Percentiles rank a stretch among this genome's conserved stretches.
phyloP scores from a whole-genome alignment of 2,113 vertebrate species.

The Bujurquina vittata region DNA sequence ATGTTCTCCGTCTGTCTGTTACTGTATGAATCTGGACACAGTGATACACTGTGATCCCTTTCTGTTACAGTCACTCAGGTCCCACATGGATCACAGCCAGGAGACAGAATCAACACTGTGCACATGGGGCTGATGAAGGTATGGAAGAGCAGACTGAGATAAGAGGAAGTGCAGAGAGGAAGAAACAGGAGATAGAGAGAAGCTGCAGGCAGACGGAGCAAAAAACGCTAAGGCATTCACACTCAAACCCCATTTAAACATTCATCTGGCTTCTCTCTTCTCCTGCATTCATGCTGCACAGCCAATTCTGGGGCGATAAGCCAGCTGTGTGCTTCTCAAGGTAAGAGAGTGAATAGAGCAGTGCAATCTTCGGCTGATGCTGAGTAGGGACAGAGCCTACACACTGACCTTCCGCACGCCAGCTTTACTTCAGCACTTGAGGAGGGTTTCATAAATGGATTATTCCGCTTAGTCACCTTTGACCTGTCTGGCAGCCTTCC shows the following conservation, averaged over 20 bases:
- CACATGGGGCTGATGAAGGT: slow-evolving; percentile 9
- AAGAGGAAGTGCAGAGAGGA: slow-evolving; percentile 22
- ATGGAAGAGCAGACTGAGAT: slow-evolving; percentile 19
- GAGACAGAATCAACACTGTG: slow-evolving; percentile 24
- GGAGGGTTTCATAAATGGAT: slow-evolving; percentile 75
- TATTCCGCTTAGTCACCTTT: slow-evolving; percentile 73
- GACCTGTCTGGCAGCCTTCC: slow-evolving; percentile 58
- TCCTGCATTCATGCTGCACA: slow-evolving; percentile 66
- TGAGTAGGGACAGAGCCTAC: slow-evolving; percentile 51
- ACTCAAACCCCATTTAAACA: slow-evolving; percentile 58
- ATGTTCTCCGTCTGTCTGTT: neutral
- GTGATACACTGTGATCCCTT: slow-evolving; percentile 9
- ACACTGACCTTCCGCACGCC: slow-evolving; percentile 71
- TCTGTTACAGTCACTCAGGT: slow-evolving; percentile 25
- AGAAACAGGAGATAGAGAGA: slow-evolving; percentile 30
- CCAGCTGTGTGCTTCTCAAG: slow-evolving; percentile 68
- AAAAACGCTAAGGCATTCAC: slow-evolving; percentile 59
- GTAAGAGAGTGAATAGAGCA: slow-evolving; percentile 70
- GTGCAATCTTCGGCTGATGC: slow-evolving; percentile 56
- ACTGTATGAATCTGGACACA: neutral
- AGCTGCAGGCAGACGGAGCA: slow-evolving; percentile 26
- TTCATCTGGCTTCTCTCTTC: slow-evolving; percentile 60
- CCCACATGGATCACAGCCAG: slow-evolving; percentile 30
- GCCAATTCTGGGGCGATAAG: slow-evolving; percentile 67
- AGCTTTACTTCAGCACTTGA: slow-evolving; percentile 58